Conservation (phyloP, 2,888 invertebrate species). For the Nephrotoma flavescens region DNA sequence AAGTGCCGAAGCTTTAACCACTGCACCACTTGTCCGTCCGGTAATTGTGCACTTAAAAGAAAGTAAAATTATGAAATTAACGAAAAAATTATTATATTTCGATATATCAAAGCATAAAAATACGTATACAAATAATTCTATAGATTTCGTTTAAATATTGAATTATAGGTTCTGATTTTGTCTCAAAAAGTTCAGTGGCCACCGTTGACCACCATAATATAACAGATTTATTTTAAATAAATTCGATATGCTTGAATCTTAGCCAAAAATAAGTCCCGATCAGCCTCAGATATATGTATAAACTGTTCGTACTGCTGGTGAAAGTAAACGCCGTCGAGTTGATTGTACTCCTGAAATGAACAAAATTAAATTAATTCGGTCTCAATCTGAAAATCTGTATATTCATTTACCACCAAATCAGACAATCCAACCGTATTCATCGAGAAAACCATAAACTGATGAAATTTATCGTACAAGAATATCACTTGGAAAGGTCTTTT, state of each 20-base stretch:
- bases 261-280: neutral
- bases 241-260: neutral
- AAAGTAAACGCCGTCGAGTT: neutral
- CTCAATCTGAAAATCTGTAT: too few species aligned
- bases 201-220: too few species aligned
- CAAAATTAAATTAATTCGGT: neutral
- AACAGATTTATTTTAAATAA: neutral
- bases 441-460: neutral
- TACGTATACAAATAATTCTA: too few species aligned
- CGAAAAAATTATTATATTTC: too few species aligned
- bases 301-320: neutral
- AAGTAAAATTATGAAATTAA: too few species aligned
- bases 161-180: too few species aligned
- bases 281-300: neutral
- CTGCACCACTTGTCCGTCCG: too few species aligned
- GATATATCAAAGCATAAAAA: too few species aligned
- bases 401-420: neutral
- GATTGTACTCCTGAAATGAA: neutral
- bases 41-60: too few species aligned
- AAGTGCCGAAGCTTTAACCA: too few species aligned
- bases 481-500: neutral
- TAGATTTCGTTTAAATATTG: too few species aligned
- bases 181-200: too few species aligned
- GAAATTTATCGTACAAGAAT: neutral
- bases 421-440: neutral